phyloP scores from a whole-genome alignment of 35 echinoderm and acorn worm genomes.

The Heliocidaris erythrogramma region DNA sequence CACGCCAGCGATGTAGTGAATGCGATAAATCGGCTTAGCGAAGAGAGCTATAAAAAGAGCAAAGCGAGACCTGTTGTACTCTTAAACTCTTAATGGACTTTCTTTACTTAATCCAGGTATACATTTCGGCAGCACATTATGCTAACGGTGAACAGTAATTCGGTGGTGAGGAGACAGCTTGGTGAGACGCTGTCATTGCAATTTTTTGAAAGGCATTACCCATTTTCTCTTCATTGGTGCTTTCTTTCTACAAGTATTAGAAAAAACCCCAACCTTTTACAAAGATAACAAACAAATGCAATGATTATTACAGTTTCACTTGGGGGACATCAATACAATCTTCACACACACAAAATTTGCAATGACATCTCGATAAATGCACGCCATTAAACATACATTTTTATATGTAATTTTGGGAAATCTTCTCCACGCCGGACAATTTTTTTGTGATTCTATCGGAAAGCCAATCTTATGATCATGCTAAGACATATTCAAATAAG shows the following conservation, averaged over 20 bases:
- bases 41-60: background rate
- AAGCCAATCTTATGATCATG: too few relatives aligned
- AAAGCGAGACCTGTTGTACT: background rate
- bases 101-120: background rate
- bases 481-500: too few relatives aligned
- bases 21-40: constrained; percentile 8
- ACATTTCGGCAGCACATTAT: background rate
- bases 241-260: too few relatives aligned
- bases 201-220: background rate
- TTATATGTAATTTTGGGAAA: too few relatives aligned
- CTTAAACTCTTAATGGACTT: background rate
- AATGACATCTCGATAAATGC: too few relatives aligned
- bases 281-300: too few relatives aligned
- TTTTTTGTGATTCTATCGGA: too few relatives aligned
- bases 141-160: background rate
- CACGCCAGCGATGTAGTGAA: background rate
- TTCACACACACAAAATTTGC: too few relatives aligned
- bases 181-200: background rate
- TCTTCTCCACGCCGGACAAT: too few relatives aligned
- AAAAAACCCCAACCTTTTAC: too few relatives aligned
- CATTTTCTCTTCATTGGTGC: background rate
- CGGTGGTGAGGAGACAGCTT: background rate
- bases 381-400: too few relatives aligned
- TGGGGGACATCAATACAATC: background rate
- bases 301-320: background rate